phyloP scores from a whole-genome alignment of 2,888 invertebrate species.

The Brachyopa scutellaris region DNA sequence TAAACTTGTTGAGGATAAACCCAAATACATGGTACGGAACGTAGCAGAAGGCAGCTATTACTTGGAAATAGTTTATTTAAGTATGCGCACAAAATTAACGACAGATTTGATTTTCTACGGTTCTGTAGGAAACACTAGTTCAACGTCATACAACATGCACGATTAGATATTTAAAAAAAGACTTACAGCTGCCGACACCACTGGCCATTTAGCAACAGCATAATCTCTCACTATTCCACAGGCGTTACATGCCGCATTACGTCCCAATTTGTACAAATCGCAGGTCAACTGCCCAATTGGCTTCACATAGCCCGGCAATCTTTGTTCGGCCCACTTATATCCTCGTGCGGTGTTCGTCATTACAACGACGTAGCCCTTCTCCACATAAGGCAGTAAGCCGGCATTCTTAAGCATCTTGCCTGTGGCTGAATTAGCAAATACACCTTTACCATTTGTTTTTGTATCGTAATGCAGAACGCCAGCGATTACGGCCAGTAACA shows the following conservation, averaged over 20 bases:
- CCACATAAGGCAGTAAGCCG: constrained; percentile 86
- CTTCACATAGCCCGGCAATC: constrained; percentile 86
- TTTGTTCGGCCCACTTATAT: constrained; percentile 86
- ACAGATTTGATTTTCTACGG: no score
- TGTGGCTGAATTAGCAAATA: constrained; percentile 87
- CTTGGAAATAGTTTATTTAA: no score
- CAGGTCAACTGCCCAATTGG: constrained; percentile 85
- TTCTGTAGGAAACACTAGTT: no score
- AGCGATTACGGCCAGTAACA: constrained; percentile 84
- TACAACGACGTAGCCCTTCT: constrained; percentile 85
- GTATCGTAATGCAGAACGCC: constrained; percentile 86
- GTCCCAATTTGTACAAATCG: constrained; percentile 84
- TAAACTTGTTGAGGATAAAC: no score
- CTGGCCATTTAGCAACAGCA: constrained; percentile 83
- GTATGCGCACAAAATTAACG: no score
- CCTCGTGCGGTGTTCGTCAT: constrained; percentile 85
- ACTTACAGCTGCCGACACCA: constrained; percentile 83
- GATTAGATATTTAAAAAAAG: no score
- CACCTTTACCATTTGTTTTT: constrained; percentile 85
- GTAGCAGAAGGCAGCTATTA: no score
- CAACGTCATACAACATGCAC: no score
- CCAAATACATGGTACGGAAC: no score
- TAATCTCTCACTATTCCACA: constrained; percentile 83
- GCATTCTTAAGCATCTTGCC: constrained; percentile 86
- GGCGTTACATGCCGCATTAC: constrained; percentile 83